Evolutionary conservation across 2,797 vertebrate genomes (phyloP).

Genomic region (Pseudomugil tenellus): DNA sequence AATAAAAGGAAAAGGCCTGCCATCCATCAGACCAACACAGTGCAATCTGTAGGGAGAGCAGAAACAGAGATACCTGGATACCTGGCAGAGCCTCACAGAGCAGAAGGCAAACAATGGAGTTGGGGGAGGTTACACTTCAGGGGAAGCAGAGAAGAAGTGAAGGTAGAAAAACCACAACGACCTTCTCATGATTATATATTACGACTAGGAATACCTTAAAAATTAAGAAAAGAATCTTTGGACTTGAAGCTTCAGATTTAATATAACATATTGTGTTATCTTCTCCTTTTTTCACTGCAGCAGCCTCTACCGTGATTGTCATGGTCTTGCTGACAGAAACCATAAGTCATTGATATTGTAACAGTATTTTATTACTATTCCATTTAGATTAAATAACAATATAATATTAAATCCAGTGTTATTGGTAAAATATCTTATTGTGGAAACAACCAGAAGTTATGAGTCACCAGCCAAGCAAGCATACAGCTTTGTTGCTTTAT

Average conservation of each 20-base stretch:
- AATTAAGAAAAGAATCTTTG: neutral
- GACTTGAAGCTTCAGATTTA: neutral
- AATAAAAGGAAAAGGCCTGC: conserved; percentile 15
- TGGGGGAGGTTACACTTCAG: neutral
- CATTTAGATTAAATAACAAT: no score
- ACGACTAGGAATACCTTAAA: neutral
- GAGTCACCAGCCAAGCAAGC: no score
- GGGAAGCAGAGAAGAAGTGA: neutral
- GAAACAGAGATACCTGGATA: conserved; percentile 35
- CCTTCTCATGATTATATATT: neutral
- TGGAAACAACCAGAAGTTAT: no score
- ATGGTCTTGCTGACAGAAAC: neutral
- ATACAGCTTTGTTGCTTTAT: no score
- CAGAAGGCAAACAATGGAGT: neutral
- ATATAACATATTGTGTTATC: neutral
- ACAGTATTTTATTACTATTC: no score
- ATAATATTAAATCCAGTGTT: no score
- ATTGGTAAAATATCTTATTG: no score
- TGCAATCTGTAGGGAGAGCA: neutral
- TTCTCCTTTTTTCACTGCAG: neutral
- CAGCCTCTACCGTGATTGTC: neutral
- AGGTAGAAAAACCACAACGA: conserved; percentile 2
- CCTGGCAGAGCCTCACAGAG: conserved; percentile 17
- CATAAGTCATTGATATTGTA: no score
- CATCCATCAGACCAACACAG: conserved; percentile 42